A percentile compares a stretch with the other conserved stretches of the same genome.
These are phyloP conservation scores for Varroa destructor DNA, from an alignment of 1,140 invertebrate genomes.

Conservation along the genomic window DNA sequence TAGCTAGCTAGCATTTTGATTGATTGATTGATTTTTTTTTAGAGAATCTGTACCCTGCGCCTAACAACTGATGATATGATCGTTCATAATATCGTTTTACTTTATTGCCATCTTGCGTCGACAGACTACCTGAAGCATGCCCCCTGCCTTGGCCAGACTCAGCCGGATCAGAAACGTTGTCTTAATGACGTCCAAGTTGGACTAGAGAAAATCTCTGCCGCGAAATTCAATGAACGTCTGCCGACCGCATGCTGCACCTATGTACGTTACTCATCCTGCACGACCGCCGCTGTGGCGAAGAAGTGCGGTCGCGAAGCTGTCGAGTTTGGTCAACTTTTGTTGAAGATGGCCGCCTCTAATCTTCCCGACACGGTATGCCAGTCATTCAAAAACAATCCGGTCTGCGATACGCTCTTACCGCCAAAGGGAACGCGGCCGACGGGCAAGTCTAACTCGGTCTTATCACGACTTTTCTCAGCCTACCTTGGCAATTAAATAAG, in stretches of 20 bases:
- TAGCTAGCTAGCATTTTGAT: too few relatives aligned
- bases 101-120: constrained; percentile 5
- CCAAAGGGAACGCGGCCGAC: constrained; percentile 31
- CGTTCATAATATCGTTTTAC: neutral
- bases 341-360: constrained; percentile 35
- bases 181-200: constrained; percentile 36
- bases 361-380: constrained; percentile 36
- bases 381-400: constrained; percentile 30
- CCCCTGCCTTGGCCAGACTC: constrained; percentile 35
- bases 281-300: constrained; percentile 35
- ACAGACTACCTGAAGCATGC: constrained; percentile 36
- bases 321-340: constrained; percentile 33
- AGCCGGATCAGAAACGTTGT: constrained; percentile 35
- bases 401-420: constrained; percentile 31
- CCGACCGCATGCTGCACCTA: constrained; percentile 36
- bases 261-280: constrained; percentile 33
- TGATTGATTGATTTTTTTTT: too few relatives aligned
- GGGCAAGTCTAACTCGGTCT: constrained; percentile 33
- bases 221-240: constrained; percentile 36
- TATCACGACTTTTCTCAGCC: constrained; percentile 34
- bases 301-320: constrained; percentile 36
- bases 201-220: constrained; percentile 34
- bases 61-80: too few relatives aligned
- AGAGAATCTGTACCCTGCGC: too few relatives aligned
- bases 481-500: constrained; percentile 33